Base-by-base conservation (phyloP, 2,888 invertebrate genomes). In the Lydus trimaculatus region DNA sequence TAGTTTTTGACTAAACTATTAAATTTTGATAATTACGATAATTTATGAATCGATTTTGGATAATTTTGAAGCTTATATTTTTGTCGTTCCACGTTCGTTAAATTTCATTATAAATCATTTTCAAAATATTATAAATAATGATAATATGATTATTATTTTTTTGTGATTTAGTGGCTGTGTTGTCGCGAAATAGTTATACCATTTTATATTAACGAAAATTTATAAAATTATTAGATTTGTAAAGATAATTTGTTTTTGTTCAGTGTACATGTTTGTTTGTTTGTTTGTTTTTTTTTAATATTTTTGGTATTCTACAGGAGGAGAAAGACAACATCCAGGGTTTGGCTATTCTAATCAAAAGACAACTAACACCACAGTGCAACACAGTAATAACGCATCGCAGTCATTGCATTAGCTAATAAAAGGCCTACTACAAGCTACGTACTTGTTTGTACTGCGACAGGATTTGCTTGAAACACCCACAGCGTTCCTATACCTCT, bases 401-500 rank as follows among this genome's bases (percentile, higher is more conserved):
- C 79, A 81, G 79, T 80, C 80, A 79, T 79, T 79, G 80, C 80
- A 79, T 81, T 82, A 83, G 80, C 83, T 81, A 83, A 82, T 75
- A 78, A 81, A n/a, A 83, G 81, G 83, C 84, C 84, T 84, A 83
- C 84, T 84, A 83, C 81, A 85, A 87, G 85, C 88, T 88, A 88
- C 88, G 87, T 88, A 88, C 88, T 88, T 88, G 88, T 87, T 88
- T 87, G 85, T 87, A 87, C 86, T 87, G 87, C 88, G 86, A 87
- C 87, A 87, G 87, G 87, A 86, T 85, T 86, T 86, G 87, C 87
- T 87, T 86, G 84, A 84, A 85, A 87, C 86, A 86, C 87, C 87
- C 87, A 82, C 81, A 75, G 78, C 78, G 85, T 86, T 87, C 87
- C 90, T 90, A 91, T 87, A 91, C 91, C 89, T 91, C 90, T 89